Base-by-base conservation (phyloP, 1,140 invertebrate species). In the Charaxes varanes region DNA sequence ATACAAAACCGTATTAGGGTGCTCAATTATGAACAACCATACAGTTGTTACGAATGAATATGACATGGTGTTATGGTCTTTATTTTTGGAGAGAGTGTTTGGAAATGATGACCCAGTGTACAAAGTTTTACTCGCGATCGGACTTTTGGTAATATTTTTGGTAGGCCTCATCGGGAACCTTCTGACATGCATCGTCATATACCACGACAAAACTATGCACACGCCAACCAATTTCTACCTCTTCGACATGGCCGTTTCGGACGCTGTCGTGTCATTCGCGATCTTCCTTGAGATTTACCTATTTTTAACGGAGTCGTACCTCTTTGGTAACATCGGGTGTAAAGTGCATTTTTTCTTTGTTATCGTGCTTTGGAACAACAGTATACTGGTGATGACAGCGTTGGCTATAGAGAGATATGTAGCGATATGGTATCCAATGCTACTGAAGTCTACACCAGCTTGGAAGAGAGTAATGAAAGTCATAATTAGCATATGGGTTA, bases 181-280 rank as follows among this genome's bases (percentile, higher is more conserved):
- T 0, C 88, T 90, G 35, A 95, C 94, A 1, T 96, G 94, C 64
- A 79, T 94, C 41, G 94, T 97, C 3, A 95, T 97, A 30, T 87
- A 90, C 6, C 85, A 87, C 12, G 94, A 95, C 63, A 90, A 88
- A 36, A 90, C 87, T n/a, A 92, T 96, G 90, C 92, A 92, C 60
- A 93, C 91, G 0, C 89, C 91, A 1, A 93, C 91, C 3, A 95
- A 96, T 72, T 94, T 90, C 59, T 95, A 95, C 61, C 77, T 96
- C 0, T 95, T 96, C 70, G 93, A 91, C 69, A 84, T 97, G 61
- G 94, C 95, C 5, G 85, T 96, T 3, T 94, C 94, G 0, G 96
- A 97, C 78, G 79, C 97, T 34, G 41, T 77, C 0, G 59, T 71
- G 1, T 62, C 67, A 0, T 62, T 71, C 15, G 52, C 46, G 0